Conservation (phyloP, 1,140 invertebrate genomes). For the Zaprionus vittiger region DNA sequence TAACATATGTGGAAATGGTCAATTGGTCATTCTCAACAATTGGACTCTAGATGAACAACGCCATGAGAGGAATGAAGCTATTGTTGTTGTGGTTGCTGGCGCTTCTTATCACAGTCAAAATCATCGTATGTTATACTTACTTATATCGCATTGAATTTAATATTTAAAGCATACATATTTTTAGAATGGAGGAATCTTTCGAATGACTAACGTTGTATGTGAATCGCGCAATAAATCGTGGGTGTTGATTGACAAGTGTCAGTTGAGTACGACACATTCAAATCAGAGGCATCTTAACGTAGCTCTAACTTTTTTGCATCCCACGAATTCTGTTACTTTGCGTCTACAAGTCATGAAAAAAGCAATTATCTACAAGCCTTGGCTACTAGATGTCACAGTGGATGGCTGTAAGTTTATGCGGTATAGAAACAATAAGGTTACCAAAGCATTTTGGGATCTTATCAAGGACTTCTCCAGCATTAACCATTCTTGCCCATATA, state of each 20-base stretch:
- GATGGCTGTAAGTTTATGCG: conserved; percentile 48
- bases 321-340: conserved; percentile 17
- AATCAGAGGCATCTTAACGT: conserved; percentile 35
- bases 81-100: background rate
- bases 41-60: background rate
- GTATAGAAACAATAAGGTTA: conserved; percentile 1
- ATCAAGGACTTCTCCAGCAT: conserved; percentile 16
- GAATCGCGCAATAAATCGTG: conserved; percentile 47
- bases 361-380: conserved; percentile 38
- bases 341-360: conserved; percentile 26
- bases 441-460: conserved; percentile 4
- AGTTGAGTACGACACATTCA: conserved; percentile 29
- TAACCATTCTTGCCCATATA: conserved; percentile 32
- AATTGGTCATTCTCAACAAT: background rate
- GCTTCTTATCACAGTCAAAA: background rate
- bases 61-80: background rate
- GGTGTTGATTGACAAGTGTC: conserved; percentile 39
- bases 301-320: conserved; percentile 18
- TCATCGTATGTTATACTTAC: background rate
- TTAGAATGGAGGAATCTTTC: conserved; percentile 13
- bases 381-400: conserved; percentile 23
- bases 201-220: conserved; percentile 48
- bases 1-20: background rate
- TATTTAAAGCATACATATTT: conserved; percentile 9
- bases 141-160: background rate